A percentile compares a stretch with the other conserved stretches of the same genome.
phyloP scores from a whole-genome alignment of 2,797 vertebrate genomes.

The Myotis planiceps region DNA sequence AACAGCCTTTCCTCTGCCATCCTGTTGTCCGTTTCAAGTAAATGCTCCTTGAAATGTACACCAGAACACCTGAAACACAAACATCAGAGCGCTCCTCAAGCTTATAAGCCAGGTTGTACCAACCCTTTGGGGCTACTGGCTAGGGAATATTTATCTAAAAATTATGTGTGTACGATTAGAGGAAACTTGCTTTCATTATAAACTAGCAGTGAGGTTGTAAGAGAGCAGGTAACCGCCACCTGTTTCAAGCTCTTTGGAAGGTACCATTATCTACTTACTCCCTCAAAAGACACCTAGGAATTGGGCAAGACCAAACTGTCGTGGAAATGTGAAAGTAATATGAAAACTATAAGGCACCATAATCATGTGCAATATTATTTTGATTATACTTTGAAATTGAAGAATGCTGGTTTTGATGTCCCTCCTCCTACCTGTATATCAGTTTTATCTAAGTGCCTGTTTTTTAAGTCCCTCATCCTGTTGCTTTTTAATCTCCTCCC shows the following conservation, averaged over 20 bases:
- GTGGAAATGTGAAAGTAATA: background rate
- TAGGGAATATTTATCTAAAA: background rate
- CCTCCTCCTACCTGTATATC: background rate
- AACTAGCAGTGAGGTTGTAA: background rate
- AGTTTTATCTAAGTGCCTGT: background rate
- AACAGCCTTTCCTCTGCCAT: background rate
- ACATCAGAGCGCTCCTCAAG: background rate
- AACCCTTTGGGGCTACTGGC: background rate
- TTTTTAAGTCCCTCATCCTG: background rate
- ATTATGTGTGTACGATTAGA: background rate
- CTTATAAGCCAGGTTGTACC: background rate
- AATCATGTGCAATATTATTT: background rate
- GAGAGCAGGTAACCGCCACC: background rate
- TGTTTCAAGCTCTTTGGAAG: background rate
- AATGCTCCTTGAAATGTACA: background rate
- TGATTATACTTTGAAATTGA: background rate
- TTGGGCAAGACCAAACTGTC: background rate
- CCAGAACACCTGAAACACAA: background rate
- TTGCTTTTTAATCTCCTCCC: background rate
- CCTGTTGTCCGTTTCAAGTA: background rate
- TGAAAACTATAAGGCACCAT: background rate
- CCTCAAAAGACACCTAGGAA: background rate
- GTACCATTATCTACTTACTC: background rate
- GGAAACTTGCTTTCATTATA: background rate
- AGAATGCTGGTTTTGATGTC: background rate